Percentiles rank a stretch among this genome's conserved stretches.
These are phyloP conservation scores for Indicator maculatus DNA, from an alignment of 2,113 vertebrate species.

Conservation along the genomic window DNA sequence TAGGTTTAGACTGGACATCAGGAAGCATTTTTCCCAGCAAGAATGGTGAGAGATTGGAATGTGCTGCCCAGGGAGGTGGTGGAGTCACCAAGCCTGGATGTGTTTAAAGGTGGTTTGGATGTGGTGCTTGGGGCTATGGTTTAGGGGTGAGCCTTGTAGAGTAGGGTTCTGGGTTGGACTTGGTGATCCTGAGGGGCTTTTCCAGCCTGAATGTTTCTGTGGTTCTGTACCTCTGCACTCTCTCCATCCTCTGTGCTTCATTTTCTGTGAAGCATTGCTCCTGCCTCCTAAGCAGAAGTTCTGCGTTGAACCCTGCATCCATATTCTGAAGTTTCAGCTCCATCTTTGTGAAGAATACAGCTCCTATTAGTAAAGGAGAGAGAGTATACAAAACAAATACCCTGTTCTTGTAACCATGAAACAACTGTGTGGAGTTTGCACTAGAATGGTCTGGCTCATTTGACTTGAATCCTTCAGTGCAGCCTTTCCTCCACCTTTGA, in stretches of 20 bases:
- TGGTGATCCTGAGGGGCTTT: background rate
- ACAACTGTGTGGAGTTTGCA: too few relatives aligned
- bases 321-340: background rate
- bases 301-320: background rate
- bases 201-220: background rate
- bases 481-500: background rate
- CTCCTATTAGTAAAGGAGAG: background rate
- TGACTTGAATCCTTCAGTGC: background rate
- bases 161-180: too few relatives aligned
- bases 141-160: too few relatives aligned
- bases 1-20: too few relatives aligned
- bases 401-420: background rate
- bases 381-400: background rate
- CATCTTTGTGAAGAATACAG: background rate
- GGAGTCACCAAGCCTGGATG: too few relatives aligned
- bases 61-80: too few relatives aligned
- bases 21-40: too few relatives aligned
- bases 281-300: background rate
- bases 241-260: background rate
- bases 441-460: background rate
- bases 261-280: background rate
- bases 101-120: too few relatives aligned
- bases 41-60: too few relatives aligned
- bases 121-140: too few relatives aligned
- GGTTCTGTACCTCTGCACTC: background rate